These are phyloP conservation scores for Engraulis encrasicolus DNA, from an alignment of 2,113 vertebrate genomes.

Conservation along the genomic window DNA sequence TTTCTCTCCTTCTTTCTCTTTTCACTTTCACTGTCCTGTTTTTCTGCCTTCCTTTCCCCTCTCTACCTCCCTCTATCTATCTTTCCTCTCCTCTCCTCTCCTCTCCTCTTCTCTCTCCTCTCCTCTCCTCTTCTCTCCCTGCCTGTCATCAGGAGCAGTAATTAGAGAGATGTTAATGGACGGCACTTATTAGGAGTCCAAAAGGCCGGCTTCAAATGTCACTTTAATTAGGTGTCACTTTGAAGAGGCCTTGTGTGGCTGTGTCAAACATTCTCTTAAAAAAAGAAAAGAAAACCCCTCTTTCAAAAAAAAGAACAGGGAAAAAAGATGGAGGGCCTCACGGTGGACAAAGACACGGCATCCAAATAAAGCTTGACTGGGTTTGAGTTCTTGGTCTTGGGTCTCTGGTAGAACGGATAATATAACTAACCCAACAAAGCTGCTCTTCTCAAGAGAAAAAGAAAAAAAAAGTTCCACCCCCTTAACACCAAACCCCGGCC, in stretches of 20 bases:
- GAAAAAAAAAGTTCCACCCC: slow-evolving; percentile 4
- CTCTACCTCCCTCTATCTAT: background rate
- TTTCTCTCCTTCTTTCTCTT: background rate
- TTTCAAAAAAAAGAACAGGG: slow-evolving; percentile 34
- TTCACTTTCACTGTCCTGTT: background rate
- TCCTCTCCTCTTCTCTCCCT: background rate
- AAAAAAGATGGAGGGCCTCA: slow-evolving; percentile 18
- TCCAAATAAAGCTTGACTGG: slow-evolving; percentile 19
- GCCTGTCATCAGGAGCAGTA: slow-evolving; percentile 60
- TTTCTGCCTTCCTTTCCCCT: background rate
- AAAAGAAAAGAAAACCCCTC: slow-evolving; percentile 26
- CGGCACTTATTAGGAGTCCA: slow-evolving; percentile 70
- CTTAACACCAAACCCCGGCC: background rate
- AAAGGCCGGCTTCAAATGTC: slow-evolving; percentile 60
- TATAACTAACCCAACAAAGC: slow-evolving; percentile 20
- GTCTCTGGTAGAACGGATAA: slow-evolving; percentile 24
- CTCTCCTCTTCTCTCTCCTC: slow-evolving; percentile 50
- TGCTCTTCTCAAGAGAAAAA: background rate
- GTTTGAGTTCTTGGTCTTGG: background rate
- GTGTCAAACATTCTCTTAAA: slow-evolving; percentile 62
- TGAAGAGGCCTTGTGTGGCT: slow-evolving; percentile 68
- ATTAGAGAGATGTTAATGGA: slow-evolving; percentile 79
- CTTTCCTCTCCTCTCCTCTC: background rate
- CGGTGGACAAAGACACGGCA: slow-evolving; percentile 36
- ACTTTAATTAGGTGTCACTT: slow-evolving; percentile 76